Evolutionary conservation across 2,888 invertebrate genomes (phyloP).

Genomic region (Lasioglossum malachurum): DNA sequence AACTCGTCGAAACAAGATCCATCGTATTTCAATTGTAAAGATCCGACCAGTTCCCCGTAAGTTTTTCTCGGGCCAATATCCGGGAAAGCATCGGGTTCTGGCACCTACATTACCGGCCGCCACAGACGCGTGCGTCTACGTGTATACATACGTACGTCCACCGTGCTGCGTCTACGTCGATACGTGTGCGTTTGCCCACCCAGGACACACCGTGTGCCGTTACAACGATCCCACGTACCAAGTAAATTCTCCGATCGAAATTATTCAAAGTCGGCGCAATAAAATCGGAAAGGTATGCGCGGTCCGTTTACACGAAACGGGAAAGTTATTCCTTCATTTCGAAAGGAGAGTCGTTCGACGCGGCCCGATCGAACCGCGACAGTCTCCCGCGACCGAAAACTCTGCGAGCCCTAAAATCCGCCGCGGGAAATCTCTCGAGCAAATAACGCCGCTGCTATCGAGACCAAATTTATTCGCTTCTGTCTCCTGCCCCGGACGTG

Average conservation of each 20-base stretch:
- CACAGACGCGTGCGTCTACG: conserved; percentile 1
- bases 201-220: conserved; percentile 6
- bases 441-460: not conserved
- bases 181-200: not conserved
- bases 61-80: conserved; percentile 58
- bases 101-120: conserved; percentile 21
- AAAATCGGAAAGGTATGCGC: not conserved
- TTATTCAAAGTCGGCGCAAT: conserved; percentile 3
- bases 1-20: conserved; percentile 67
- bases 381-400: not conserved
- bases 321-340: conserved; percentile 3
- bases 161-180: not conserved
- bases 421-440: not conserved
- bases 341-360: not conserved
- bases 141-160: not conserved
- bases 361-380: not conserved
- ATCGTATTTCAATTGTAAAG: conserved; percentile 68
- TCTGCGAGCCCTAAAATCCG: not conserved
- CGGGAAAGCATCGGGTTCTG: conserved; percentile 53
- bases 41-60: conserved; percentile 50
- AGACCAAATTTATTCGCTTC: not conserved
- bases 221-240: conserved; percentile 10
- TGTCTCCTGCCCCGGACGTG: not conserved
- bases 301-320: conserved; percentile 5
- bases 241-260: conserved; percentile 3